Conservation (phyloP, 2,888 invertebrate species). For the Atherix ibis region DNA sequence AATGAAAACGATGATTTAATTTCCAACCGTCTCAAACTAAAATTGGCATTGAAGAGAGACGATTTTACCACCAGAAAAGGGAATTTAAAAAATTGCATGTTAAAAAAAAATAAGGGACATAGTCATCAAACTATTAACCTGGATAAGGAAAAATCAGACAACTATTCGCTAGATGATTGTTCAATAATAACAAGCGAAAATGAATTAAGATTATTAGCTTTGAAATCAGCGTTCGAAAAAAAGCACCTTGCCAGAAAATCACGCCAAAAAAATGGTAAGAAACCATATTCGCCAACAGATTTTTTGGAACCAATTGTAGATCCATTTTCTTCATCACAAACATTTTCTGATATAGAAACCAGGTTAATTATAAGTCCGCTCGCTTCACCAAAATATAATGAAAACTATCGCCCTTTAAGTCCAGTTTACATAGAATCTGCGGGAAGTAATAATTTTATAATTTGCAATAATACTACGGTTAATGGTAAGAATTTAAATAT, state of each 20-base stretch:
- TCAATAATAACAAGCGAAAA: conserved; percentile 17
- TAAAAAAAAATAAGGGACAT: too few relatives aligned
- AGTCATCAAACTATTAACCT: background rate
- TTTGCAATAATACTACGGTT: conserved; percentile 11
- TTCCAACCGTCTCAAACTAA: too few relatives aligned
- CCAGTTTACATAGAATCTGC: conserved; percentile 31
- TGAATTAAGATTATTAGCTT: conserved; percentile 27
- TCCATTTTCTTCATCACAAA: background rate
- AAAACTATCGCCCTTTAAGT: conserved; percentile 11
- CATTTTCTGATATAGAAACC: conserved; percentile 1
- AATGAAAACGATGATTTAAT: too few relatives aligned
- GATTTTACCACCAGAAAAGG: too few relatives aligned
- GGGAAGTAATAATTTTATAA: conserved; percentile 23
- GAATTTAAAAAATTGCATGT: too few relatives aligned
- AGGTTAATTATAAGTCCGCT: conserved; percentile 23
- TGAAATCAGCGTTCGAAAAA: conserved; percentile 29
- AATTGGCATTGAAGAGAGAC: too few relatives aligned
- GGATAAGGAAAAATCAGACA: conserved; percentile 6
- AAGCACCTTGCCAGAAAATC: conserved; percentile 27
- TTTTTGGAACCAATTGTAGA: conserved; percentile 14
- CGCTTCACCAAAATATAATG: conserved; percentile 20
- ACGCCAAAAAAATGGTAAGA: conserved; percentile 19
- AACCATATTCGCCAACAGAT: conserved; percentile 32
- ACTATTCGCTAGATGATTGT: conserved; percentile 8
- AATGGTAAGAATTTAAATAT: background rate